These are phyloP conservation scores for human (Homo sapiens) DNA, from an alignment of 2,113 vertebrate genomes.

Conservation along the genomic window DNA sequence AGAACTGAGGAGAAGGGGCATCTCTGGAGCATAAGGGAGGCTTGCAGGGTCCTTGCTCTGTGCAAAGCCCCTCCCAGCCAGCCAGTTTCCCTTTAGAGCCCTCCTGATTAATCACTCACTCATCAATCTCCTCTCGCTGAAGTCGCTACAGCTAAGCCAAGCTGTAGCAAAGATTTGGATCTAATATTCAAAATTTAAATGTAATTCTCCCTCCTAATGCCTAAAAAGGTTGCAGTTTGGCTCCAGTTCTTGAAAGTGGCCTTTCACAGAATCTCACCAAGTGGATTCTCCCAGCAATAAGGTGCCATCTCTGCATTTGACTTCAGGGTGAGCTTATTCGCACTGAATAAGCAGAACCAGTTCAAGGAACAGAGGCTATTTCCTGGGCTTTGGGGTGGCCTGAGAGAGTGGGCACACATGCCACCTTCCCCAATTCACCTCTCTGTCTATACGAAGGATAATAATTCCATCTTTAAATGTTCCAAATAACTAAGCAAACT, in stretches of 20 bases:
- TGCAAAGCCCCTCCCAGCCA: neutral
- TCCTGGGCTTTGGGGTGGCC: neutral
- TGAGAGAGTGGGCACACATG: neutral
- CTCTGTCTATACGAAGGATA: neutral
- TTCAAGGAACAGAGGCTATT: neutral
- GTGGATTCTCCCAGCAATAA: neutral
- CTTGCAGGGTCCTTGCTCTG: too few relatives aligned
- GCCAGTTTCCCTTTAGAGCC: neutral
- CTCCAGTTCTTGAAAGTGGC: rapidly evolving
- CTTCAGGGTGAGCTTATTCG: neutral
- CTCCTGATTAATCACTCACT: neutral
- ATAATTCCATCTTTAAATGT: neutral
- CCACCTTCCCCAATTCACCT: neutral
- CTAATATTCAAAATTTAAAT: neutral
- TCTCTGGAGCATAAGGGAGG: neutral
- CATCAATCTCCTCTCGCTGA: neutral
- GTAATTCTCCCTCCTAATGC: neutral
- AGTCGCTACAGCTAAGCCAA: rapidly evolving
- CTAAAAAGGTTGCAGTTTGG: too few relatives aligned
- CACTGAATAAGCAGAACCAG: neutral
- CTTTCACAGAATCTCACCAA: neutral
- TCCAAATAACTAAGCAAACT: neutral
- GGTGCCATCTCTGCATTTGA: neutral
- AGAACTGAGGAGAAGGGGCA: rapidly evolving
- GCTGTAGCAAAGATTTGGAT: neutral